Base-by-base conservation (phyloP, 1,140 invertebrate species). In the Cotesia glomerata region DNA sequence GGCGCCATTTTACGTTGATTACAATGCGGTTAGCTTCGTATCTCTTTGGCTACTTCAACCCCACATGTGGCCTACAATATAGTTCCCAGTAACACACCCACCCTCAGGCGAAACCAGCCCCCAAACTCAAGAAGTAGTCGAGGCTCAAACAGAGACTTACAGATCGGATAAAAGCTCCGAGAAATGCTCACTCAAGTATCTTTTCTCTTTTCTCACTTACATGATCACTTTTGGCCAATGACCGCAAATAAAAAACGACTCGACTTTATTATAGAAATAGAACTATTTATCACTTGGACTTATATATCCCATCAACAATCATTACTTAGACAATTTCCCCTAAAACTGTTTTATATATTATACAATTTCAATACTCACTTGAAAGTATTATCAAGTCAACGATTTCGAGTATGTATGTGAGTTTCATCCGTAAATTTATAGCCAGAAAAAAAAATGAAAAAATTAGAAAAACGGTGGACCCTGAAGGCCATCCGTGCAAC, bases 1-100 rank as follows among this genome's bases (percentile, higher is more conserved):
- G 83, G 73, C 83, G 83, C 82, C 83, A 85, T 85, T 86, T 86
- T 83, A 82, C 79, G 79, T 86, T 84, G 83, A 86, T 85, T 86
- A 84, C 80, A 77, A 80, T 85, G 82, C 77, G 84, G 82, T 85
- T 84, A 82, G 79, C 11, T 45, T 45, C 39, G 39, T 45, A 45
- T 45, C 80, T 84, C 79, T 80, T 77, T 81, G 66, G 76, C 78
- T 78, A 72, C 65, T 59, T 73, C 68, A 39, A 65, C 69, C 70
- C 52, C 63, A 62, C 45, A 32, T 69, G 7, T 18, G 39, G 72
- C 66, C 69, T 56, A 49, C 56, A 11, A 14, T 36, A 36, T 45
- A 36, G 56, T 62, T 59, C 14, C 65, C 72, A 66, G 61, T 49
- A 61, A 32, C 69, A 49, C 45, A 11, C 45, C 67, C 35, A 56